Evolutionary conservation across 64 coral and sea anemone genomes (phyloP).

Genomic region (Orbicella faveolata): DNA sequence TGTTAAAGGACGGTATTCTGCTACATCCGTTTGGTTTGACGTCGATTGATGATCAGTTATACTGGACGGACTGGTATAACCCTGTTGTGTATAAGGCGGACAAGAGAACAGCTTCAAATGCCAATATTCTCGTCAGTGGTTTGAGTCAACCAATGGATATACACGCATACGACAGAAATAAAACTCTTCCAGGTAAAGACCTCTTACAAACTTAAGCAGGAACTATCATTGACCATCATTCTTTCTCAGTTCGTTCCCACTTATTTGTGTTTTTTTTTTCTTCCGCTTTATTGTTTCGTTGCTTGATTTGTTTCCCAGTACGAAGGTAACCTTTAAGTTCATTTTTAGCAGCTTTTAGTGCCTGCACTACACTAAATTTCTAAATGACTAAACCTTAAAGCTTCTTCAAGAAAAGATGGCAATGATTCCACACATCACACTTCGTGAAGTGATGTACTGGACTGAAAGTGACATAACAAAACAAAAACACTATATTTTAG

Average conservation of each 20-base stretch:
- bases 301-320: too few species aligned
- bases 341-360: too few species aligned
- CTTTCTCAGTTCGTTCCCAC: too few species aligned
- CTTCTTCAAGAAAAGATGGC: too few species aligned
- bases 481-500: too few species aligned
- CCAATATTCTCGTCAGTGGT: neutral
- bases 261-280: neutral
- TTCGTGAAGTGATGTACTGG: too few species aligned
- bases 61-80: slow-evolving; percentile 53
- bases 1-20: neutral
- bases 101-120: neutral
- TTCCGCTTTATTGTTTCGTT: neutral
- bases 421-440: too few species aligned
- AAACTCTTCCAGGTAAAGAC: neutral
- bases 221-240: too few species aligned
- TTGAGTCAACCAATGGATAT: slow-evolving; percentile 57
- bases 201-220: neutral
- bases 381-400: too few species aligned
- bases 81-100: slow-evolving; percentile 1
- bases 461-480: too few species aligned
- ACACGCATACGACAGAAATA: slow-evolving; percentile 35
- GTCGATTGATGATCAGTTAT: slow-evolving; percentile 9
- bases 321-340: too few species aligned
- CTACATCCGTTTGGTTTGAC: slow-evolving; percentile 44
- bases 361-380: too few species aligned